Evolutionary conservation across 2,888 invertebrate genomes (phyloP), one percentile per base, ranked within the genome.

Genomic region (Thymelicus lineola): DNA sequence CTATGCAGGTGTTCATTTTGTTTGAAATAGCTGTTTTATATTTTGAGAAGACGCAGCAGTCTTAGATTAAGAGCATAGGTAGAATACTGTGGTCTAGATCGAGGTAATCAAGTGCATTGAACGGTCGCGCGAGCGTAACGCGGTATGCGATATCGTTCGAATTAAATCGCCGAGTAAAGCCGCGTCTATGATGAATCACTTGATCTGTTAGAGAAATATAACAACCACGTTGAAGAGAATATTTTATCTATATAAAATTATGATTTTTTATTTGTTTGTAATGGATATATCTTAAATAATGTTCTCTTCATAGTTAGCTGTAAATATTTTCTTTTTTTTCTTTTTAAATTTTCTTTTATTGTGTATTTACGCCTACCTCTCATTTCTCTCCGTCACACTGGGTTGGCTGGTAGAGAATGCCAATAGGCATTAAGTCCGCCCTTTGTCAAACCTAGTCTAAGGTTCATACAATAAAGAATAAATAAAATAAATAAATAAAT

Each of bases 71-170:
- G 66, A 38, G 42, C 61, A 46, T 14, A 61, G 62, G 61, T 68
- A 59, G 65, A 63, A 17, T 71, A 72, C 67, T 72, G 65, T 45
- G 14, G 73, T 71, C 70, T 69, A 58, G 53, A 71, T 72, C 50
- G 46, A 71, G 61, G 70, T 71, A 73, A 75, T 74, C 64, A 72
- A 70, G 73, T 71, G 68, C 65, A 74, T 71, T 73, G 72, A 68
- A 60, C 63, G 66, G 53, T 58, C 69, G 58, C 15, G 38, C 50
- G 65, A 63, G 67, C 72, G 73, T 46, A 71, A 58, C 71, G 50
- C 58, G 64, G 65, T 73, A 65, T 68, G 72, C 57, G 53, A 63
- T 74, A 74, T 73, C 62, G 66, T 71, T 63, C 66, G 70, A 74
- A 74, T 75, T 75, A 71, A 73, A 73, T 72, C 50, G 60, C 67